Percentiles rank a stretch among this genome's conserved stretches.
phyloP scores from a whole-genome alignment of 2,888 invertebrate species.

The Heliconius ethilla region DNA sequence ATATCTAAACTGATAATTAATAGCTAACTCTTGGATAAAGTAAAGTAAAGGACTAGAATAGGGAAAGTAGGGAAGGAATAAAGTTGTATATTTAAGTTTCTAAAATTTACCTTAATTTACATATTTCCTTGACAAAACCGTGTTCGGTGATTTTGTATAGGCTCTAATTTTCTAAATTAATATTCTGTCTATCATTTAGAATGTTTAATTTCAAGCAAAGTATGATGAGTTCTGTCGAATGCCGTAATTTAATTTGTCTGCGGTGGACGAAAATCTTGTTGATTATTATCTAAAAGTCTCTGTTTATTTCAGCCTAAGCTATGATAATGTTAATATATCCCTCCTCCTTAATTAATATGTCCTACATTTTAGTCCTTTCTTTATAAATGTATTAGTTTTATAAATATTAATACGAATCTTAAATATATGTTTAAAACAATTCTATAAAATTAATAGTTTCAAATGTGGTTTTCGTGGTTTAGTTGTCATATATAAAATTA shows the following conservation, averaged over 20 bases:
- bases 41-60: no score
- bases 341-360: slow-evolving; percentile 11
- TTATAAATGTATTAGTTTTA: slow-evolving; percentile 1
- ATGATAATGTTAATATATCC: slow-evolving; percentile 26
- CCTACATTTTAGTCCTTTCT: slow-evolving; percentile 3
- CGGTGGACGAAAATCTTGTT: slow-evolving; percentile 35
- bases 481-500: no score
- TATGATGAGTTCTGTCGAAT: slow-evolving; percentile 51
- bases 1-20: no score
- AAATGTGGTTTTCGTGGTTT: no score
- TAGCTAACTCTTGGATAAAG: no score
- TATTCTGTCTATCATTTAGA: slow-evolving; percentile 53
- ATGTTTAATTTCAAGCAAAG: slow-evolving; percentile 57
- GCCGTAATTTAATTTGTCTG: slow-evolving; percentile 44
- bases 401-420: neutral
- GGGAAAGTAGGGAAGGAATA: no score
- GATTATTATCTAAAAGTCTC: slow-evolving; percentile 33
- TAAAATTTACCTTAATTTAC: neutral
- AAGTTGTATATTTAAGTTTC: neutral
- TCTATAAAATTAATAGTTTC: neutral
- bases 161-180: slow-evolving; percentile 62
- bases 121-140: neutral
- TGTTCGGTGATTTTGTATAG: slow-evolving; percentile 17
- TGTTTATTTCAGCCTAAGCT: slow-evolving; percentile 37
- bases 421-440: neutral